Percentiles rank a stretch among this genome's conserved stretches.
Evolutionary conservation across 1,140 invertebrate genomes (phyloP).

Genomic region (Aphaenogaster ashmeadi): DNA sequence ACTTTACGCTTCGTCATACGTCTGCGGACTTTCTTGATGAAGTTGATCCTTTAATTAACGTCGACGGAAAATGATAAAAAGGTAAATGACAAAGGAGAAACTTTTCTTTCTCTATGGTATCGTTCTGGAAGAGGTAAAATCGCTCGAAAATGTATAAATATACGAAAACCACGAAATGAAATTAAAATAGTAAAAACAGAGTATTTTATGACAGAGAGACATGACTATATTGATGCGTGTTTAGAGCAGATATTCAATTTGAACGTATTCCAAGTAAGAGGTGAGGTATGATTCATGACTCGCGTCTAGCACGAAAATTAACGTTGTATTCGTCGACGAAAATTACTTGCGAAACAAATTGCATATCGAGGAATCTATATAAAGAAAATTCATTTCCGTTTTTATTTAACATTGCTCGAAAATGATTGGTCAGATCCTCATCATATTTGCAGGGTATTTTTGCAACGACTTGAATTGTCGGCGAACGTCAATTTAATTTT

Average conservation of each 20-base stretch:
- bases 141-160: constrained; percentile 14
- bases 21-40: constrained; percentile 53
- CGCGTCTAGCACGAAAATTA: constrained; percentile 36
- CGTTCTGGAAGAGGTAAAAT: background rate
- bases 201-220: background rate
- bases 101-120: background rate
- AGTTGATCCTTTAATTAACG: constrained; percentile 47
- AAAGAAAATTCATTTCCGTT: background rate
- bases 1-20: constrained; percentile 53
- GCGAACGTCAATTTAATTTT: background rate
- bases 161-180: background rate
- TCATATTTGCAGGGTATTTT: background rate
- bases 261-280: constrained; percentile 44
- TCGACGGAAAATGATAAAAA: constrained; percentile 47
- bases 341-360: constrained; percentile 12
- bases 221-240: constrained; percentile 14
- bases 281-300: constrained; percentile 20
- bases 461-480: background rate
- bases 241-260: constrained; percentile 45
- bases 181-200: constrained; percentile 14
- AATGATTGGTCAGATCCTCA: background rate
- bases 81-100: constrained; percentile 33
- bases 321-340: constrained; percentile 12
- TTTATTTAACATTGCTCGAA: background rate
- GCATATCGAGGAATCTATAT: background rate